These are phyloP conservation scores for Oscarella lobularis DNA, from an alignment of 37 sponge, comb jelly and placozoan genomes.

Conservation along the genomic window DNA sequence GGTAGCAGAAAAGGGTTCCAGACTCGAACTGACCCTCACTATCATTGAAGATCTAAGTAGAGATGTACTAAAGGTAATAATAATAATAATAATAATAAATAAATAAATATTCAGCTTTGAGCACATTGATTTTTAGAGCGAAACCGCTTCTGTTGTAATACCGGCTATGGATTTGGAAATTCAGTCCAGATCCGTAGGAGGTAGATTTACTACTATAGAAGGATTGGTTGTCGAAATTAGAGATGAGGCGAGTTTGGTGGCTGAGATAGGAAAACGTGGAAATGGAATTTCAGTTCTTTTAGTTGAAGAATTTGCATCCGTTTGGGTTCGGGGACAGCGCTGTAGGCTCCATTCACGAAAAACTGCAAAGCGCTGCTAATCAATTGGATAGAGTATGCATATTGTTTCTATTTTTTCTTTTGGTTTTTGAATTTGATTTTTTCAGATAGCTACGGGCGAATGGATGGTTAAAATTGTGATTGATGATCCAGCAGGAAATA, in stretches of 20 bases:
- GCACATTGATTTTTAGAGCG: no score
- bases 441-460: neutral
- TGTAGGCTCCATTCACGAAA: no score
- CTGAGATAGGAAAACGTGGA: neutral
- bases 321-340: conserved; percentile 64
- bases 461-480: conserved; percentile 47
- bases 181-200: conserved; percentile 57
- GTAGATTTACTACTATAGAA: conserved; percentile 86
- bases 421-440: conserved; percentile 4
- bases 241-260: conserved; percentile 30
- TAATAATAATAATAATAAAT: no score
- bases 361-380: no score
- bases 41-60: conserved; percentile 65
- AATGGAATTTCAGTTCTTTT: neutral
- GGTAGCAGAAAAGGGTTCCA: conserved; percentile 49
- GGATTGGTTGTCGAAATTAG: conserved; percentile 60
- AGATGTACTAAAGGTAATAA: conserved; percentile 71
- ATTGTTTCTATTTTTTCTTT: no score
- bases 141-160: conserved; percentile 54
- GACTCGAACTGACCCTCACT: conserved; percentile 45
- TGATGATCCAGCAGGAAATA: conserved; percentile 96
- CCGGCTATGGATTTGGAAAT: conserved; percentile 74
- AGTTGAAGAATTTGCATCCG: conserved; percentile 28
- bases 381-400: no score
- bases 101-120: no score